These are phyloP conservation scores for Drosophila rhopaloa DNA, from an alignment of 1,140 invertebrate genomes.

Conservation along the genomic window DNA sequence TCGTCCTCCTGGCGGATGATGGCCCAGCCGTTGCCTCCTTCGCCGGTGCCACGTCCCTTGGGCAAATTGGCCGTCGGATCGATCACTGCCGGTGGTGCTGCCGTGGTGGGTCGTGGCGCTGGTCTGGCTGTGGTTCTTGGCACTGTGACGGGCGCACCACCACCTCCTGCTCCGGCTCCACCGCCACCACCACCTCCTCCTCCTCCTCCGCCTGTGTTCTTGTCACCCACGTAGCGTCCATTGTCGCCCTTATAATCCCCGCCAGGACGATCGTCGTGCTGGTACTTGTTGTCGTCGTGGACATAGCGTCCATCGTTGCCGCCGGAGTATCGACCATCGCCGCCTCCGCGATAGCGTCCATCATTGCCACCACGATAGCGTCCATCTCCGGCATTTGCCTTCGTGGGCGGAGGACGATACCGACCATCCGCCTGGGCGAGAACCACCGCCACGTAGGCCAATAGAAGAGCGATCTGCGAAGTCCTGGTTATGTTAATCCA, in stretches of 20 bases:
- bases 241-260: constrained; percentile 55
- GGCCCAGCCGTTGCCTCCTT: constrained; percentile 70
- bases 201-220: constrained; percentile 35
- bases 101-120: constrained; percentile 22
- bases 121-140: constrained; percentile 2
- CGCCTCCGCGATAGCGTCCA: constrained; percentile 63
- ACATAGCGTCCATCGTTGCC: constrained; percentile 79
- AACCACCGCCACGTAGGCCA: constrained; percentile 38
- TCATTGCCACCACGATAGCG: constrained; percentile 44
- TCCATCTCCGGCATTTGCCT: constrained; percentile 50
- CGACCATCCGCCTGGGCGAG: constrained; percentile 79
- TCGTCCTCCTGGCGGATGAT: constrained; percentile 74
- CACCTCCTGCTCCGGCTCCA: constrained; percentile 35
- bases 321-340: constrained; percentile 69
- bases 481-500: background rate
- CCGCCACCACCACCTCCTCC: constrained; percentile 24
- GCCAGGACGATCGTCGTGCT: constrained; percentile 67
- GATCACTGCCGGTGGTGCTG: constrained; percentile 10
- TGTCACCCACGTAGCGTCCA: constrained; percentile 52
- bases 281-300: constrained; percentile 73
- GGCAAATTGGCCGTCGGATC: constrained; percentile 55
- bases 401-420: constrained; percentile 62
- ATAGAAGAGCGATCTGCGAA: constrained; percentile 47
- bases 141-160: constrained; percentile 11
- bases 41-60: constrained; percentile 67